phyloP scores from a whole-genome alignment of 2,113 vertebrate species.

The Probosciger aterrimus region DNA sequence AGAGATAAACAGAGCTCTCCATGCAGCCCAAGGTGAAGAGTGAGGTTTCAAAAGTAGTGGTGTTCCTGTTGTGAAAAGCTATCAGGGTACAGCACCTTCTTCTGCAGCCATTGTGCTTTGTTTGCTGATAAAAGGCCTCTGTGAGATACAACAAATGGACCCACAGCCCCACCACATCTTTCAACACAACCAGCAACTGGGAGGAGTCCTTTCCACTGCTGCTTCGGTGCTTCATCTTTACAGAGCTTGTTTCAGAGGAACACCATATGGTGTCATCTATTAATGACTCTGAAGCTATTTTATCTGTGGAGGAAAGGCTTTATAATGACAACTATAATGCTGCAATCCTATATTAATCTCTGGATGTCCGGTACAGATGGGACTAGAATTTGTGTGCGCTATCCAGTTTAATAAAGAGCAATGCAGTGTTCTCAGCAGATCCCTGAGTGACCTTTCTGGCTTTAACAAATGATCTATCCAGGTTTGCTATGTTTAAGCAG shows the following conservation, averaged over 20 bases:
- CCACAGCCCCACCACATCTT: not conserved
- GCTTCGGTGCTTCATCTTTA: not conserved
- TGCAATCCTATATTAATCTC: slow-evolving; percentile 21
- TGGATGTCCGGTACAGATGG: not conserved
- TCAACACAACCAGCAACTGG: not conserved
- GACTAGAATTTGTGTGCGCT: not conserved
- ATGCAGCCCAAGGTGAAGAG: not conserved
- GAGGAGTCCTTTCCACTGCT: not conserved
- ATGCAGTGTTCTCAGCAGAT: not conserved
- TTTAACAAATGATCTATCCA: not conserved
- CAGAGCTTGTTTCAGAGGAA: not conserved
- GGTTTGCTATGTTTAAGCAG: not conserved
- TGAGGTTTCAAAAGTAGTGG: not conserved
- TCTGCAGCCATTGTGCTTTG: not conserved
- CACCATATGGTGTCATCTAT: not conserved
- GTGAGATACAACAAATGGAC: not conserved
- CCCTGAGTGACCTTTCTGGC: not conserved
- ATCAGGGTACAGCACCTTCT: not conserved
- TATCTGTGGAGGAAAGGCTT: not conserved
- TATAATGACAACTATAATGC: not conserved
- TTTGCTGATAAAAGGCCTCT: not conserved
- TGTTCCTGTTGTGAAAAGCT: not conserved
- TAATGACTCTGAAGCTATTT: not conserved
- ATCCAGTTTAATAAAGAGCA: not conserved
- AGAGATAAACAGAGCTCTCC: not conserved